Percentiles rank a stretch among this genome's conserved stretches.
phyloP scores from a whole-genome alignment of 2,113 vertebrate genomes.

The Salvelinus fontinalis region DNA sequence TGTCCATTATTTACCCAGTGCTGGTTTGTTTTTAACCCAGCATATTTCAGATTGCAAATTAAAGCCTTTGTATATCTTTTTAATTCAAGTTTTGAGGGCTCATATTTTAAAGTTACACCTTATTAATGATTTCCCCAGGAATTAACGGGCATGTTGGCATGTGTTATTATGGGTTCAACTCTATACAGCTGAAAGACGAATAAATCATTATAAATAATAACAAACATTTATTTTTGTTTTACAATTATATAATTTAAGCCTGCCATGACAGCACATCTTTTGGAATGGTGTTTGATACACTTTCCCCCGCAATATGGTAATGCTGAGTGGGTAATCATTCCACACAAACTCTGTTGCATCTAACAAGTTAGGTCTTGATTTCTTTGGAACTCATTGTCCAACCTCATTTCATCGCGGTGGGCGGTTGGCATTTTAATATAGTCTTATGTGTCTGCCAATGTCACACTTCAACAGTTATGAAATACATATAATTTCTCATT shows the following conservation, averaged over 20 bases:
- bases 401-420: not conserved
- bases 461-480: not conserved
- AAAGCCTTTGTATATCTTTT: too few species aligned
- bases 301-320: not conserved
- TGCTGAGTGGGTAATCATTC: not conserved
- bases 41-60: not conserved
- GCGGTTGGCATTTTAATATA: not conserved
- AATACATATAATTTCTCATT: not conserved
- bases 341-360: slow-evolving; percentile 1
- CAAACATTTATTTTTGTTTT: not conserved
- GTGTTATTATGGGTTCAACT: too few species aligned
- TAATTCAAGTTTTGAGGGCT: too few species aligned
- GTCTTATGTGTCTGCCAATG: not conserved
- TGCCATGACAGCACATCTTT: not conserved
- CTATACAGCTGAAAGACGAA: too few species aligned
- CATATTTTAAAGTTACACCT: too few species aligned
- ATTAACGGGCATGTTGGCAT: too few species aligned
- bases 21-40: too few species aligned
- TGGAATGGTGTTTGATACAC: not conserved
- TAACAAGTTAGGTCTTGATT: not conserved
- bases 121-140: too few species aligned
- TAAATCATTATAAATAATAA: not conserved
- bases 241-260: not conserved
- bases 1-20: too few species aligned
- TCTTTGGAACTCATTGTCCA: not conserved